Percentiles rank a stretch among this genome's conserved stretches.
These are phyloP conservation scores for Tangara arthus DNA, from an alignment of 2,797 vertebrate genomes.

Conservation along the genomic window DNA sequence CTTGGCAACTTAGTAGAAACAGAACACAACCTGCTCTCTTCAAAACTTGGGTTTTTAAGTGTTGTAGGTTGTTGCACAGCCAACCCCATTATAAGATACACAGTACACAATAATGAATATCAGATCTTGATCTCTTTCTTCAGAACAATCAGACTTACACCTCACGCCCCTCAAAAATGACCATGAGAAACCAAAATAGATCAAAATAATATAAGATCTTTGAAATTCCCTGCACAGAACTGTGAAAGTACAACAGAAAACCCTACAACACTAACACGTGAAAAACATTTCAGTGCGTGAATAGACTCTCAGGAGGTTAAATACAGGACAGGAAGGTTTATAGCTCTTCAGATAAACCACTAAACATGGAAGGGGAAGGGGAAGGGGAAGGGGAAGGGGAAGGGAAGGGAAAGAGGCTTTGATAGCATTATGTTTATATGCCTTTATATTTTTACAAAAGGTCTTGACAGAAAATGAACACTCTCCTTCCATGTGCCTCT, in stretches of 20 bases:
- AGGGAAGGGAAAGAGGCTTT: background rate
- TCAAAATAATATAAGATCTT: background rate
- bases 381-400: rapidly evolving
- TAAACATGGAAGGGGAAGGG: too few relatives aligned
- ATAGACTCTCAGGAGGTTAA: background rate
- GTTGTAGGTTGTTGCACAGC: background rate
- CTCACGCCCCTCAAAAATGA: background rate
- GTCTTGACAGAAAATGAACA: rapidly evolving
- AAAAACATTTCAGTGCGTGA: background rate
- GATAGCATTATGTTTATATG: background rate
- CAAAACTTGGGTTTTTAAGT: background rate
- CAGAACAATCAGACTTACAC: background rate
- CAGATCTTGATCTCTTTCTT: background rate
- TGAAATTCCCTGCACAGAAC: background rate
- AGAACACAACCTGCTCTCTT: background rate
- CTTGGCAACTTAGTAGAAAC: background rate
- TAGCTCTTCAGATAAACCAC: background rate
- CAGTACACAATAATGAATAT: background rate
- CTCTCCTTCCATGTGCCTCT: background rate
- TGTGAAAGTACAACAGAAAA: background rate
- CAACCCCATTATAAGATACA: background rate
- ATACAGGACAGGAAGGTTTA: background rate
- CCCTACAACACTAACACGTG: rapidly evolving
- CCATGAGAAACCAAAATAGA: background rate
- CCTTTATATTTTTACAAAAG: background rate